phyloP scores from a whole-genome alignment of 1,140 invertebrate species.

The Eciton burchellii region DNA sequence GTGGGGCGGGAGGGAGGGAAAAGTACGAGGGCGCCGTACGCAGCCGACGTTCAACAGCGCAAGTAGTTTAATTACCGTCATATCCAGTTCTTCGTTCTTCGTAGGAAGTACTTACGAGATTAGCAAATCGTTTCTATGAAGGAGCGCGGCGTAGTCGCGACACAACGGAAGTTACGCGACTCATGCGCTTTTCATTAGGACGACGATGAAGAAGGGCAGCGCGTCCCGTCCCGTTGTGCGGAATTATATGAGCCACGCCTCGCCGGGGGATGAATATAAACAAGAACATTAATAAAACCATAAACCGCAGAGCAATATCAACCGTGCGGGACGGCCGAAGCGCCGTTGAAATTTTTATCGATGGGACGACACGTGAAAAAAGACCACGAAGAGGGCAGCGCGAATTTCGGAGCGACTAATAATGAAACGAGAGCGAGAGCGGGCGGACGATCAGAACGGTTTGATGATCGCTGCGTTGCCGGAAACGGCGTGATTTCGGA shows the following conservation, averaged over 20 bases:
- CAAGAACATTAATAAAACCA: constrained; percentile 71
- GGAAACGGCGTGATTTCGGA: neutral
- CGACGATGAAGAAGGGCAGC: constrained; percentile 46
- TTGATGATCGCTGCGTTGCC: too few relatives aligned
- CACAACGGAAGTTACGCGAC: constrained; percentile 30
- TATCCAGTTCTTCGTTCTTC: constrained; percentile 60
- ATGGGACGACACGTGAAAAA: constrained; percentile 28
- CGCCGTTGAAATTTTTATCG: constrained; percentile 14
- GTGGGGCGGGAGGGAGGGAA: neutral
- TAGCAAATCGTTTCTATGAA: constrained; percentile 54
- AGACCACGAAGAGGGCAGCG: neutral
- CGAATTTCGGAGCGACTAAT: too few relatives aligned
- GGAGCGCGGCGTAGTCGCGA: constrained; percentile 16
- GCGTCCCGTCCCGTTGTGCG: constrained; percentile 36
- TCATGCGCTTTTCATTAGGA: constrained; percentile 55
- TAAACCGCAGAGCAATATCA: constrained; percentile 43
- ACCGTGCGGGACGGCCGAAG: constrained; percentile 46
- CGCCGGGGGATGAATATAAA: constrained; percentile 71
- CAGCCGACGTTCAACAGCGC: constrained; percentile 1
- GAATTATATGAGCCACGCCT: constrained; percentile 25
- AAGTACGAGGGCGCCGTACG: neutral
- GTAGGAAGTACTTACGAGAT: constrained; percentile 43
- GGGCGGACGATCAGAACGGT: too few relatives aligned
- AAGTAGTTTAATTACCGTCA: constrained; percentile 39
- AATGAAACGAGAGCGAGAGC: too few relatives aligned